Evolutionary conservation across 2,113 vertebrate species (phyloP).

Genomic region (Macquaria australasica): DNA sequence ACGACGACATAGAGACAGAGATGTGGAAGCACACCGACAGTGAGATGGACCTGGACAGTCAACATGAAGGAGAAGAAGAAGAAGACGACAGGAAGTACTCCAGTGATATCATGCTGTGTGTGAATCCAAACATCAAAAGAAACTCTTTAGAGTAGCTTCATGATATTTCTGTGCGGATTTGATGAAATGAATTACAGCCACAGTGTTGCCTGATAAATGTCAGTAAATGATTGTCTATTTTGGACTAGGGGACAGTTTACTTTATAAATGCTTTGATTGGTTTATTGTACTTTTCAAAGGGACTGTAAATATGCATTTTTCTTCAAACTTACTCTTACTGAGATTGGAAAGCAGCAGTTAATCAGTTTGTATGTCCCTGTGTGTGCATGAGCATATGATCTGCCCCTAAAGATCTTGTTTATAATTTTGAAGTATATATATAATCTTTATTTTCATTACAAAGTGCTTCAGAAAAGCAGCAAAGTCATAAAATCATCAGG

Average conservation of each 20-base stretch:
- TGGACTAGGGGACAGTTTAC: neutral
- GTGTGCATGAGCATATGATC: neutral
- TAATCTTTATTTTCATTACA: too few relatives aligned
- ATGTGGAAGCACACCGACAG: conserved; percentile 72
- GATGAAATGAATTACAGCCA: neutral
- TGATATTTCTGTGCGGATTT: neutral
- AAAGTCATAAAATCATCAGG: too few relatives aligned
- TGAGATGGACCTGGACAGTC: conserved; percentile 38
- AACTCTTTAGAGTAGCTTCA: neutral
- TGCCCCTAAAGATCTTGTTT: neutral
- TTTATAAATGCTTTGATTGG: neutral
- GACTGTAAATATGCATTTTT: conserved; percentile 8
- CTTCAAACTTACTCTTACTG: neutral
- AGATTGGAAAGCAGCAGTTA: neutral
- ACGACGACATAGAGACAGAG: conserved; percentile 72
- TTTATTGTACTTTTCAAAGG: neutral
- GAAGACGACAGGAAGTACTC: conserved; percentile 60
- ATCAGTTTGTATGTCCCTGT: neutral
- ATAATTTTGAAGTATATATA: neutral
- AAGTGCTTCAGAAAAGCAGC: too few relatives aligned
- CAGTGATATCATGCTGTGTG: conserved; percentile 67
- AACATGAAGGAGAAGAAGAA: conserved; percentile 9
- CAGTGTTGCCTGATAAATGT: neutral
- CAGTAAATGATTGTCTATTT: neutral
- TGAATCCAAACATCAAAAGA: conserved; percentile 51